Base-by-base conservation (phyloP, 2,888 invertebrate species). In the Acleris emargana region DNA sequence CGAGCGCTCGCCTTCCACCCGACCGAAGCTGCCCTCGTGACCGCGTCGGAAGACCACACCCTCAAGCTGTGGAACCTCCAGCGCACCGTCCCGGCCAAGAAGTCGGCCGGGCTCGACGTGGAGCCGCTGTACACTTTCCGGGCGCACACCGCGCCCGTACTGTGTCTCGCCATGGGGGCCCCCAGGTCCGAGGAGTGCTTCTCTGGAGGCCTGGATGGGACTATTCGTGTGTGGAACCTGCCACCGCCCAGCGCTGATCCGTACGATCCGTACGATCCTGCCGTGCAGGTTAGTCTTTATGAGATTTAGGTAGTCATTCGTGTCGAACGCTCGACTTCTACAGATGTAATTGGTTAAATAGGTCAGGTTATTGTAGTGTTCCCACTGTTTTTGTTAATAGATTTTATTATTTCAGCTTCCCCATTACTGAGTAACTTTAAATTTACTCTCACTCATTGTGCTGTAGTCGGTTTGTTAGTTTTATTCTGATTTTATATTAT, bases 81-180 rank as follows among this genome's bases (percentile, higher is more conserved):
- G 87, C 99, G 99, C 93, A 99, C 99, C 62, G 98, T 98, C 75
- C 98, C 98, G 75, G 98, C 98, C 68, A 99, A 99, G 94, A 99
- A 99, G 94, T 97, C 97, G 20, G 97, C 98, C 73, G 98, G 98
- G 62, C 93, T 99, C 72, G 99, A 99, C 88, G 98, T 99, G 71
- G 99, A 99, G 93, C 99, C 99, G 60, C 94, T 99, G 68, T 99
- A 99, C 90, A 99, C 99, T 73, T 99, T 99, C 94, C 96, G 99
- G 75, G 98, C 97, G 67, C 99, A 99, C 87, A 95, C 96, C 70
- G 99, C 98, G 62, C 97, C 99, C 16, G 99, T 99, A 67, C 93
- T 99, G 68, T 98, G 98, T 87, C 94, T 99, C 81, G 97, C 98
- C 54, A 97, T 99, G 95, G 97, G 97, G 69, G 95, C 97, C 67